phyloP scores from a whole-genome alignment of 2,888 invertebrate genomes.

The Drosophila neoperkinsi region DNA sequence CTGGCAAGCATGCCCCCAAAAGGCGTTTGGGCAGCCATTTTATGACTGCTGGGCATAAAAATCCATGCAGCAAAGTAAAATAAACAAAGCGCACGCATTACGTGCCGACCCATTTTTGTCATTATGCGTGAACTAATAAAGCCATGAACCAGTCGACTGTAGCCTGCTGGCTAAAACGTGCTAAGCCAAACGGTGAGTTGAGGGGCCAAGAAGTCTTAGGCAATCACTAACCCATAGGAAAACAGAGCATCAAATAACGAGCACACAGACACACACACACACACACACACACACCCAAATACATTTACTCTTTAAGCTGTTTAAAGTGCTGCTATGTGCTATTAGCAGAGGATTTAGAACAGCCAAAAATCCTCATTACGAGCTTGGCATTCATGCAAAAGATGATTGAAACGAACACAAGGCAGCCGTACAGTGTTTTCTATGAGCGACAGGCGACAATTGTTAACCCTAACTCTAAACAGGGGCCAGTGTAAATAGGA shows the following conservation, averaged over 20 bases:
- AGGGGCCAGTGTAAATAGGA: slow-evolving; percentile 9
- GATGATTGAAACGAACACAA: slow-evolving; percentile 54
- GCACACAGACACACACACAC: background rate
- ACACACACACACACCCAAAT: background rate
- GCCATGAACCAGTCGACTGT: slow-evolving; percentile 67
- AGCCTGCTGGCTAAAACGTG: slow-evolving; percentile 65
- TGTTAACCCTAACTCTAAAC: slow-evolving; percentile 28
- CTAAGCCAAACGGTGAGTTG: slow-evolving; percentile 65
- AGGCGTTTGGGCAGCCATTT: slow-evolving; percentile 46
- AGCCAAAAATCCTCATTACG: slow-evolving; percentile 51
- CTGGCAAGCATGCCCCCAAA: slow-evolving; percentile 13
- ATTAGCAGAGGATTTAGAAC: slow-evolving; percentile 41
- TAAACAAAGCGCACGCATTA: slow-evolving; percentile 76
- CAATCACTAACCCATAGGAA: slow-evolving; percentile 36
- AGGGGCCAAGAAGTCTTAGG: slow-evolving; percentile 25
- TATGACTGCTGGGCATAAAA: slow-evolving; percentile 68
- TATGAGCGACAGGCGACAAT: slow-evolving; percentile 24
- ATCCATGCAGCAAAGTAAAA: slow-evolving; percentile 71
- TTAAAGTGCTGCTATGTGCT: slow-evolving; percentile 52
- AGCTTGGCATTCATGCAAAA: slow-evolving; percentile 49
- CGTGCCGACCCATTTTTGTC: slow-evolving; percentile 78
- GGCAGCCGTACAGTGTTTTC: slow-evolving; percentile 14
- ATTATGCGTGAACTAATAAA: slow-evolving; percentile 81
- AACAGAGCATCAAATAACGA: slow-evolving; percentile 20
- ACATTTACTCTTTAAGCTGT: slow-evolving; percentile 58